Evolutionary conservation across 2,888 invertebrate species (phyloP).

Genomic region (Spilosoma lubricipeda): DNA sequence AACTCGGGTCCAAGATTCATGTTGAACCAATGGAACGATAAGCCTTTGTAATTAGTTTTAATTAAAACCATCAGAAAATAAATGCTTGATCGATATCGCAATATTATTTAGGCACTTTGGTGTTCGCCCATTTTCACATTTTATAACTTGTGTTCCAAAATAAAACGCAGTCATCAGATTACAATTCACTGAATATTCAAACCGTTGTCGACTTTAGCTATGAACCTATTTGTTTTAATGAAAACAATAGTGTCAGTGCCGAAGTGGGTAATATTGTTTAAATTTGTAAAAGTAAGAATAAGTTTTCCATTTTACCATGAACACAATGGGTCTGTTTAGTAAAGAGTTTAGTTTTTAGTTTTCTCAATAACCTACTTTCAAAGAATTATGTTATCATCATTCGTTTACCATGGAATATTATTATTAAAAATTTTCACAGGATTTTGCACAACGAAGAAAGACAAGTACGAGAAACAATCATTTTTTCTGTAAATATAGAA

Average conservation of each 20-base stretch:
- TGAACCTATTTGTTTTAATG: constrained; percentile 37
- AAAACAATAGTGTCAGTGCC: constrained; percentile 19
- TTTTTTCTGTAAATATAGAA: neutral
- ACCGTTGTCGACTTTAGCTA: constrained; percentile 26
- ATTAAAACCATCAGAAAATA: constrained; percentile 76
- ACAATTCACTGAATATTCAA: constrained; percentile 44
- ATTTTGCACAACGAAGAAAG: neutral
- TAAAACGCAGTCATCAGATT: constrained; percentile 30
- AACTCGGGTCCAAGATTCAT: constrained; percentile 68
- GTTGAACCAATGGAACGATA: constrained; percentile 70
- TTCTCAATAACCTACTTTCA: neutral
- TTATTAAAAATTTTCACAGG: neutral
- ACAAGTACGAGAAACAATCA: neutral
- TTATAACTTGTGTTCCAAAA: constrained; percentile 31
- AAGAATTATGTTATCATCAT: too few species aligned
- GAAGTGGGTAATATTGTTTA: constrained; percentile 15
- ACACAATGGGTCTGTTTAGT: neutral
- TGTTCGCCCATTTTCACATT: constrained; percentile 40
- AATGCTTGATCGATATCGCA: constrained; percentile 60
- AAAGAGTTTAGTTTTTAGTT: neutral
- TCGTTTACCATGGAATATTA: too few species aligned
- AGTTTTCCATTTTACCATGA: neutral
- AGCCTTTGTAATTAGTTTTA: constrained; percentile 80
- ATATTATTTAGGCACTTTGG: constrained; percentile 51
- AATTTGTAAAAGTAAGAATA: constrained; percentile 16